A percentile compares a stretch with the other conserved stretches of the same genome.
Conservation (phyloP, 92 coral and sea anemone species). For the Umimayanthus kanabou region DNA sequence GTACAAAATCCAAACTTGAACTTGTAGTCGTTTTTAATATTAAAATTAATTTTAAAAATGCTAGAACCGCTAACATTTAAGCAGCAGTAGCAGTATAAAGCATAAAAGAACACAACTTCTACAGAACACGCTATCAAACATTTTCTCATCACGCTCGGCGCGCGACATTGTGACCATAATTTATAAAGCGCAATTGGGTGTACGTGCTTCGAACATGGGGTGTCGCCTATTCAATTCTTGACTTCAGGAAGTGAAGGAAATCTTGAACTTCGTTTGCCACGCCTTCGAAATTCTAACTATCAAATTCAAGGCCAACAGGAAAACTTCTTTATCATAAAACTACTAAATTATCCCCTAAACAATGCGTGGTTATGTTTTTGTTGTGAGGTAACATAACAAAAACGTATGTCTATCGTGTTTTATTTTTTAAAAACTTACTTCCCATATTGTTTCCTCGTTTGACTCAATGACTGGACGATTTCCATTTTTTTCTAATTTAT, state of each 20-base stretch:
- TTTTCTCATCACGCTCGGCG: not conserved
- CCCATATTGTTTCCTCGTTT: not conserved
- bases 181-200: not conserved
- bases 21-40: not conserved
- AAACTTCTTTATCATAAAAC: slow-evolving; percentile 14
- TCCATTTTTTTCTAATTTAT: not conserved
- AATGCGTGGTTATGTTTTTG: slow-evolving; percentile 26
- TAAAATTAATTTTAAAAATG: not conserved
- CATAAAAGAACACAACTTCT: not conserved
- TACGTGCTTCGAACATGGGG: slow-evolving; percentile 25
- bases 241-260: slow-evolving; percentile 40
- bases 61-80: not conserved
- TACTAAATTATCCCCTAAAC: not conserved
- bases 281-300: slow-evolving; percentile 22
- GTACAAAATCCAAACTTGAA: not conserved
- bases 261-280: slow-evolving; percentile 25
- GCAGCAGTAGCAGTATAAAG: not conserved
- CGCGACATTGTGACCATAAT: slow-evolving; percentile 7
- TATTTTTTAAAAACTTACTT: not conserved
- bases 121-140: not conserved
- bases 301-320: slow-evolving; percentile 41
- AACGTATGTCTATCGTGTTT: not conserved
- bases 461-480: not conserved
- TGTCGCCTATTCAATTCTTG: slow-evolving; percentile 21
- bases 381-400: not conserved